Evolutionary conservation across 2,888 invertebrate species (phyloP).

Genomic region (Protonemura montana): DNA sequence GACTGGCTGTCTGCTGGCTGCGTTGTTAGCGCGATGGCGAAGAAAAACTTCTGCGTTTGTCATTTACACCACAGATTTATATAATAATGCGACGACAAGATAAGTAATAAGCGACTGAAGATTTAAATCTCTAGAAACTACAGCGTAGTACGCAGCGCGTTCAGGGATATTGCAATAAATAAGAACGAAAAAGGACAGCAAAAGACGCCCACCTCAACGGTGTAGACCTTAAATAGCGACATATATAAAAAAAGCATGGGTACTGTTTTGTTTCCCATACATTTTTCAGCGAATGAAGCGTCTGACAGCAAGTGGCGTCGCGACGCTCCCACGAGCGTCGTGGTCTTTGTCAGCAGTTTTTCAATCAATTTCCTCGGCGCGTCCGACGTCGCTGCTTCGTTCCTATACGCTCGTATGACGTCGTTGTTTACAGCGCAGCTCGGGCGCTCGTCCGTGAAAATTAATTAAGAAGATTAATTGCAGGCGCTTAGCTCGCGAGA

Average conservation of each 20-base stretch:
- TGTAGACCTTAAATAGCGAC: neutral
- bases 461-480: slow-evolving; percentile 48
- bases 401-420: slow-evolving; percentile 33
- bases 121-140: too few species aligned
- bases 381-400: neutral
- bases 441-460: slow-evolving; percentile 40
- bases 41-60: neutral
- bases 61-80: neutral
- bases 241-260: neutral
- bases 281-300: neutral
- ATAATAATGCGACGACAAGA: neutral
- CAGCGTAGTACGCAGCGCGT: too few species aligned
- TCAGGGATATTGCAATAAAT: too few species aligned
- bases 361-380: slow-evolving; percentile 44
- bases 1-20: neutral
- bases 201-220: neutral
- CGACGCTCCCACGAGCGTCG: slow-evolving; percentile 19
- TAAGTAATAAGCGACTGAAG: neutral
- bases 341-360: slow-evolving; percentile 43
- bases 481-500: slow-evolving; percentile 29
- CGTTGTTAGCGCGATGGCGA: neutral
- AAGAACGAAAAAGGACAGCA: too few species aligned
- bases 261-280: neutral
- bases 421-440: slow-evolving; percentile 42
- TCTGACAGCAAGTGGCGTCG: slow-evolving; percentile 13